Conservation (phyloP, 2,888 invertebrate genomes). For the Plagodis pulveraria region DNA sequence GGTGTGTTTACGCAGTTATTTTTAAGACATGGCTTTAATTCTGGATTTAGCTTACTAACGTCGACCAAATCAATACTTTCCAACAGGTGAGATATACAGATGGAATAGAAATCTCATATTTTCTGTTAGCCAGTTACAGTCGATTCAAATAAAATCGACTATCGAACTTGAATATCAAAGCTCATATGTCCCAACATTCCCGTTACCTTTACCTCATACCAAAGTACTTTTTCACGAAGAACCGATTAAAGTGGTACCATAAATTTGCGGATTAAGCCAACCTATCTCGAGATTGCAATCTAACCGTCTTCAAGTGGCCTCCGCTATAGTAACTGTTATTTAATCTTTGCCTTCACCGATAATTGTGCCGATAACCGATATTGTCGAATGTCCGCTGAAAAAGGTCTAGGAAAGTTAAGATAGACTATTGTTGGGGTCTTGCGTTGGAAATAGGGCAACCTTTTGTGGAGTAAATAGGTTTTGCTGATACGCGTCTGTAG, state of each 20-base stretch:
- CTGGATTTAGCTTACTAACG: too few relatives aligned
- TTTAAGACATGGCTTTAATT: too few relatives aligned
- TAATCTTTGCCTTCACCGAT: slow-evolving; percentile 57
- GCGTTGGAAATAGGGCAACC: slow-evolving; percentile 31
- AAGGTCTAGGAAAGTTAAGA: slow-evolving; percentile 49
- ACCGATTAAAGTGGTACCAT: slow-evolving; percentile 73
- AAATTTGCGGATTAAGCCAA: slow-evolving; percentile 79
- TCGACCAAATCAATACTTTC: too few relatives aligned
- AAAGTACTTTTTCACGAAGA: slow-evolving; percentile 57
- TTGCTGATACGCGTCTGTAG: slow-evolving; percentile 10
- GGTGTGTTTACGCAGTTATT: too few relatives aligned
- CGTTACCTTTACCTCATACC: slow-evolving; percentile 29
- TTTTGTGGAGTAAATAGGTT: slow-evolving; percentile 28
- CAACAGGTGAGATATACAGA: too few relatives aligned
- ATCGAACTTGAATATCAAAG: slow-evolving; percentile 5
- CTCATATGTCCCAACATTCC: slow-evolving; percentile 13
- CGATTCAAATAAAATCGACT: neutral
- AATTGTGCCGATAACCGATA: slow-evolving; percentile 75
- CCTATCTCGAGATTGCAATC: slow-evolving; percentile 78
- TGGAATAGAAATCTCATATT: too few relatives aligned
- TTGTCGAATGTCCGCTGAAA: slow-evolving; percentile 57
- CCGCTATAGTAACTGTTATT: slow-evolving; percentile 1
- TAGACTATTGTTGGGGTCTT: slow-evolving; percentile 41
- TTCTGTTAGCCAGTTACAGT: too few relatives aligned
- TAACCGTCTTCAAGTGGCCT: slow-evolving; percentile 63